Conservation (phyloP, 1,140 invertebrate species). For the Oreohelix idahoensis region DNA sequence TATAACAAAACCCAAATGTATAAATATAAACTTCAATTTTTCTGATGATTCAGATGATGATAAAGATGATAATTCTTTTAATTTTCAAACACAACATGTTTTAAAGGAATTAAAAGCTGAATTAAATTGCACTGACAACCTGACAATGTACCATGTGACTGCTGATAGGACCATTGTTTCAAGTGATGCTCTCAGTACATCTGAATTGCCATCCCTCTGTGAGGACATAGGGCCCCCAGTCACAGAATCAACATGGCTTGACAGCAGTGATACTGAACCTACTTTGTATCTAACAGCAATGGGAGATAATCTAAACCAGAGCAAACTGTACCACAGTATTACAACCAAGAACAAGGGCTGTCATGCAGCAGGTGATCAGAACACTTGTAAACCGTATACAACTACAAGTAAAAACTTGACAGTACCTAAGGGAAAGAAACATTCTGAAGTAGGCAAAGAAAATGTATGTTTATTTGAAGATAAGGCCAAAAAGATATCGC, state of each 20-base stretch:
- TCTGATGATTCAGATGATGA: constrained; percentile 34
- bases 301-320: neutral
- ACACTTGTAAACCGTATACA: neutral
- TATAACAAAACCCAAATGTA: neutral
- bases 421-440: neutral
- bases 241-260: constrained; percentile 18
- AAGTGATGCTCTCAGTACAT: neutral
- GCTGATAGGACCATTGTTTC: neutral
- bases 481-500: neutral
- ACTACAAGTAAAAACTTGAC: neutral
- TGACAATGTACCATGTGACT: neutral
- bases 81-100: neutral
- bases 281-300: neutral
- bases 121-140: neutral
- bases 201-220: neutral
- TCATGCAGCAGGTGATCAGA: neutral
- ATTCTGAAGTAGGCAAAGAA: neutral
- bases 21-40: constrained; percentile 8
- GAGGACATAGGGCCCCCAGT: constrained; percentile 6
- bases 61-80: neutral
- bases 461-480: neutral
- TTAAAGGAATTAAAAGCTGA: neutral
- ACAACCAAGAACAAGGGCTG: neutral
- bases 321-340: neutral
- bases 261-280: neutral